Percentiles rank a stretch among this genome's conserved stretches.
These are phyloP conservation scores for Pseudopodoces humilis DNA, from an alignment of 2,113 vertebrate species.

Conservation along the genomic window DNA sequence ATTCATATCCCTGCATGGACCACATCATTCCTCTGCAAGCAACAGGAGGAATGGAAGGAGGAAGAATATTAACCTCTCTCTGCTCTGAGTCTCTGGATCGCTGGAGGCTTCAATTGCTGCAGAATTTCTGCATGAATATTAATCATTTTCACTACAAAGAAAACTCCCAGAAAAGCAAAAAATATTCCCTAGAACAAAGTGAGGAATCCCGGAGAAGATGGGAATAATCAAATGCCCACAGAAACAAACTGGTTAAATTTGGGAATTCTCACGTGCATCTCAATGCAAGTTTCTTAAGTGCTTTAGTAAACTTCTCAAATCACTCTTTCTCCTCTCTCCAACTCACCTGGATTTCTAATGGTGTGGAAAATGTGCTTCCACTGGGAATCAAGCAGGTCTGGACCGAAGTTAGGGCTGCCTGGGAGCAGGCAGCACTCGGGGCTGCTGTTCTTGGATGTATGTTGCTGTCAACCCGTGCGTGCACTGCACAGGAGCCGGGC, in stretches of 20 bases:
- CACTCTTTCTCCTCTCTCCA: background rate
- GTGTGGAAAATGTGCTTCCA: background rate
- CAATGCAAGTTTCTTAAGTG: background rate
- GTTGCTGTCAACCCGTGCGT: rapidly evolving
- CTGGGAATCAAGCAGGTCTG: background rate
- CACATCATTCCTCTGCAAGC: background rate
- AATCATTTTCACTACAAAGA: background rate
- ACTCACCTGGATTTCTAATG: background rate
- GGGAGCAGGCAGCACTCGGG: background rate
- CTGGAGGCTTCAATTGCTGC: background rate
- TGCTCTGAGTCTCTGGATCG: background rate
- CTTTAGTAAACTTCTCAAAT: background rate
- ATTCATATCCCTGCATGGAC: background rate
- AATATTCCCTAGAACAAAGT: background rate
- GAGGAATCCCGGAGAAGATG: background rate
- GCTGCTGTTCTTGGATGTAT: background rate
- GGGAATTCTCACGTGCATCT: background rate
- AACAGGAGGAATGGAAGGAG: background rate
- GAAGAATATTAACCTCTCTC: background rate
- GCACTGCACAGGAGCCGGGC: background rate
- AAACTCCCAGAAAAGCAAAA: background rate
- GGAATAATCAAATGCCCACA: background rate
- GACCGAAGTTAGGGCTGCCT: background rate
- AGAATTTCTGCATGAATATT: background rate
- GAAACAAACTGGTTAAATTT: background rate